Conservation (phyloP, 2,888 invertebrate genomes). For the Epirrhoe tristata region DNA sequence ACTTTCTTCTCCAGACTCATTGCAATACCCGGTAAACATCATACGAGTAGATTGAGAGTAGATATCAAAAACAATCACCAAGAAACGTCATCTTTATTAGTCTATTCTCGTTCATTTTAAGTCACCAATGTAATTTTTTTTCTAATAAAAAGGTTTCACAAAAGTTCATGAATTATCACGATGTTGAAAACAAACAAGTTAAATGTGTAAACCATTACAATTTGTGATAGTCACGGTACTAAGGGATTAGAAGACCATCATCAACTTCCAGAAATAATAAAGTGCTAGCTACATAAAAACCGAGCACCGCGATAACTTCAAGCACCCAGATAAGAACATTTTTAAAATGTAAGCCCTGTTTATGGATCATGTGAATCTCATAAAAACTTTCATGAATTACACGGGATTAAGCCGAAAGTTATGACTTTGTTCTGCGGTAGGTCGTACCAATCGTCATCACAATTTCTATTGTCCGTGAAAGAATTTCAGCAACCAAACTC, state of each 20-base stretch:
- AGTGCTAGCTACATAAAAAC: constrained; percentile 40
- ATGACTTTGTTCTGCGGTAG: constrained; percentile 77
- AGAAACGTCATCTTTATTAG: too few relatives aligned
- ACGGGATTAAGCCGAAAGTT: constrained; percentile 73
- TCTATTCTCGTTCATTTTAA: too few relatives aligned
- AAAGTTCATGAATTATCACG: not conserved
- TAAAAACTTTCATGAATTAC: constrained; percentile 74
- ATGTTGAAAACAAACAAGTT: not conserved
- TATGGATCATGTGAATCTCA: constrained; percentile 67
- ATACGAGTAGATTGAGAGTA: too few relatives aligned
- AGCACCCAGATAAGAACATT: constrained; percentile 53
- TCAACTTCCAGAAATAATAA: constrained; percentile 38
- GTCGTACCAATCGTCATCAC: constrained; percentile 61
- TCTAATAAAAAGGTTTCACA: too few relatives aligned
- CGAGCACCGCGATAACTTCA: constrained; percentile 40
- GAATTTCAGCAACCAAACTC: not conserved
- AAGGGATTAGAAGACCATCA: constrained; percentile 27
- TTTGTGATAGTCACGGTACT: not conserved
- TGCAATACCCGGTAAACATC: too few relatives aligned
- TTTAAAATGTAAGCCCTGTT: constrained; percentile 57
- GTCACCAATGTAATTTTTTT: not conserved
- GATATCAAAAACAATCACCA: too few relatives aligned
- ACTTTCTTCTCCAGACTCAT: too few relatives aligned
- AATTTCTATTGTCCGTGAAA: constrained; percentile 45
- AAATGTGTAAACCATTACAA: not conserved